Evolutionary conservation across 2,888 invertebrate genomes (phyloP).

Genomic region (Sphinx pinastri): DNA sequence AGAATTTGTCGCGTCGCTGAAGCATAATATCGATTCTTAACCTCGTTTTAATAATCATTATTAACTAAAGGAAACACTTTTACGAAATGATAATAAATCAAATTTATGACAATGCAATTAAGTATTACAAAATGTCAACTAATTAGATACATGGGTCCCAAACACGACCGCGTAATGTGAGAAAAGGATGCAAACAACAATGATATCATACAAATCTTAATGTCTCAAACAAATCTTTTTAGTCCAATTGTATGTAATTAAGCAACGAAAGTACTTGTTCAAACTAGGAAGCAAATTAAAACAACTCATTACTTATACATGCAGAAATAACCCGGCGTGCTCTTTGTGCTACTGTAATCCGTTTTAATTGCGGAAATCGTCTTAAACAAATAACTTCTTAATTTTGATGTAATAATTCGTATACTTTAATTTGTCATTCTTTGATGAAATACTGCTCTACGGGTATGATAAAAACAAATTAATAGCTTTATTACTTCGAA

Average conservation of each 20-base stretch:
- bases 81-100: background rate
- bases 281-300: slow-evolving; percentile 28
- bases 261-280: slow-evolving; percentile 26
- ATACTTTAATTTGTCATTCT: slow-evolving; percentile 28
- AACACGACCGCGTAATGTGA: slow-evolving; percentile 17
- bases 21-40: too few relatives aligned
- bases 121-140: slow-evolving; percentile 30
- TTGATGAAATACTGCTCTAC: slow-evolving; percentile 29
- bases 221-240: slow-evolving; percentile 27
- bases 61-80: background rate
- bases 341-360: slow-evolving; percentile 28
- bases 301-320: slow-evolving; percentile 29
- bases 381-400: slow-evolving; percentile 32
- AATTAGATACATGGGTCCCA: slow-evolving; percentile 17
- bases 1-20: too few relatives aligned
- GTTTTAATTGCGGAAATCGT: slow-evolving; percentile 31
- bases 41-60: background rate
- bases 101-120: background rate
- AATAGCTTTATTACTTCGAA: slow-evolving; percentile 25
- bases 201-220: slow-evolving; percentile 19
- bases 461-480: slow-evolving; percentile 30
- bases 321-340: slow-evolving; percentile 25
- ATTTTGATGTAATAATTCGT: slow-evolving; percentile 26
- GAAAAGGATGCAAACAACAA: slow-evolving; percentile 21
- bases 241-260: slow-evolving; percentile 29